Conservation (phyloP, 2,888 invertebrate species). For the Timandra comae region DNA sequence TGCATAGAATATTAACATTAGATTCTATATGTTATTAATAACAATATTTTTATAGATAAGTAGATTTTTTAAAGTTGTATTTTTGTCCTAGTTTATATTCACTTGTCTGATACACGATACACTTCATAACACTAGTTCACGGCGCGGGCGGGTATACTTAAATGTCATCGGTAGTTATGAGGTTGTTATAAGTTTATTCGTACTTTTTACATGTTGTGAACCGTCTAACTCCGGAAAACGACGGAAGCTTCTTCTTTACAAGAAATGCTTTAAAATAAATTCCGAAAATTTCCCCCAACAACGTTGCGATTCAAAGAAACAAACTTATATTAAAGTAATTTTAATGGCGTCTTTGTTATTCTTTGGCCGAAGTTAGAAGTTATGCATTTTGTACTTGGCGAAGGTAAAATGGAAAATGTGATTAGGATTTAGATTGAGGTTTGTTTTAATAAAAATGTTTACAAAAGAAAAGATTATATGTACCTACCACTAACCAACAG, state of each 20-base stretch:
- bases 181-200: slow-evolving; percentile 28
- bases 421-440: slow-evolving; percentile 16
- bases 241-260: slow-evolving; percentile 57
- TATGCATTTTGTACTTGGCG: slow-evolving; percentile 47
- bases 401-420: slow-evolving; percentile 23
- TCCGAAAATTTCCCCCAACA: slow-evolving; percentile 63
- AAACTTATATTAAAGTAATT: slow-evolving; percentile 66
- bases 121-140: too few species aligned
- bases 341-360: slow-evolving; percentile 63
- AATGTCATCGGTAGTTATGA: slow-evolving; percentile 16
- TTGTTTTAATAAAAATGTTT: too few species aligned
- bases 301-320: slow-evolving; percentile 61
- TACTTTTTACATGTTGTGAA: slow-evolving; percentile 37
- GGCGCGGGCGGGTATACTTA: too few species aligned
- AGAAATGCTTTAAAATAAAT: slow-evolving; percentile 66
- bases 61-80: too few species aligned
- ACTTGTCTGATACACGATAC: too few species aligned
- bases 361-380: slow-evolving; percentile 48
- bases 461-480: too few species aligned
- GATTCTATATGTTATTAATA: too few species aligned
- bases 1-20: too few species aligned
- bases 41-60: too few species aligned
- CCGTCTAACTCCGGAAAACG: slow-evolving; percentile 51
- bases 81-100: too few species aligned
- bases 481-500: too few species aligned